Evolutionary conservation across 1,140 invertebrate species (phyloP), one percentile per base, ranked within the genome.

Genomic region (Octopus bimaculoides): DNA sequence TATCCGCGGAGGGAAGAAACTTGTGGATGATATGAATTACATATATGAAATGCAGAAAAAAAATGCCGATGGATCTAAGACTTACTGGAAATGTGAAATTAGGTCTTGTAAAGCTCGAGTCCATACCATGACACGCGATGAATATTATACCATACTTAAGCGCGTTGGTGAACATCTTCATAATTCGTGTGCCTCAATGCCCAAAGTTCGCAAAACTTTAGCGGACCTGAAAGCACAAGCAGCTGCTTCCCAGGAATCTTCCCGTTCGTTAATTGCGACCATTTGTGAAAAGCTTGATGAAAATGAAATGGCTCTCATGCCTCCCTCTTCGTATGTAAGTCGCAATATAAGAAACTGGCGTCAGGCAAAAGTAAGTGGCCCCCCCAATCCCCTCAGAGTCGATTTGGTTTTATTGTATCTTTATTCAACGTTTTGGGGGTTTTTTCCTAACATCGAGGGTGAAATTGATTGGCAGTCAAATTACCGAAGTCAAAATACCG

Each of bases 161-260:
- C 61, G n/a, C n/a, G n/a, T 66, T 66, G 61, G 61, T 66, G n/a
- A 66, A 66, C 61, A 66, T 66, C 61, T 14, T 66, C 61, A 66
- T n/a, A 66, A 3, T 66, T 14, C 61, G 12, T 66, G 12, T 66
- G 61, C 61, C 3, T 12, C 61, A 1, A 3, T 14, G n/a, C n/a
- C 61, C n/a, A 66, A 66, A 66, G 61, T n/a, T 66, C n/a, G 61
- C n/a, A 66, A 66, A 41, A 41, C 26, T 41, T 41, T 41, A 3
- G 26, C 26, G 26, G 26, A 41, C 26, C 26, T 41, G 61, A 66
- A 66, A 3, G n/a, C 61, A 1, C 12, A 12, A 14, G 61, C 61
- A 12, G n/a, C n/a, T n/a, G 12, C 61, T 66, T 66, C 61, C 61
- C 61, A 66, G n/a, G 61, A 66, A 66, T 66, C n/a, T 66, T 66